Conservation (phyloP, 2,888 invertebrate species). For the Belgica antarctica region DNA sequence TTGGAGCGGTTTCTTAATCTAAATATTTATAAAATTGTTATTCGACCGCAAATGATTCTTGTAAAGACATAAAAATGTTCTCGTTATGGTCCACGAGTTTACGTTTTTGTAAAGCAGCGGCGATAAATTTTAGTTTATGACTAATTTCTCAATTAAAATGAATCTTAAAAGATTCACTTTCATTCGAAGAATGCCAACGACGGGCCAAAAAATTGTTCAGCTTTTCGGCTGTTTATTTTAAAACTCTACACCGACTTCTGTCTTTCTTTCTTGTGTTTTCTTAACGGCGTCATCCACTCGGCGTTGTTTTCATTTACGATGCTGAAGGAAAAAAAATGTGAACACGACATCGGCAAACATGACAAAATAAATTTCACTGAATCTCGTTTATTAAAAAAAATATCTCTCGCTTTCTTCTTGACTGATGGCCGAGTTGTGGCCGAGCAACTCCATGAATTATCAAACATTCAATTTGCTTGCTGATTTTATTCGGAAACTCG, state of each 20-base stretch:
- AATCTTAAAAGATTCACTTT: slow-evolving; percentile 5
- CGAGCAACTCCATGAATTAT: not conserved
- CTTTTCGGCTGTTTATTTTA: slow-evolving; percentile 5
- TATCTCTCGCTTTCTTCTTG: not conserved
- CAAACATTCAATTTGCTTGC: not conserved
- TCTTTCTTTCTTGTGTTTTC: not conserved
- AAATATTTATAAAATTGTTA: not conserved
- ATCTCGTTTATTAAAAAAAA: slow-evolving; percentile 11
- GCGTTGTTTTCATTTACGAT: not conserved
- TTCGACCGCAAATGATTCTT: not conserved
- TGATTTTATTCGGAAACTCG: not conserved
- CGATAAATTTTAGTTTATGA: slow-evolving; percentile 12
- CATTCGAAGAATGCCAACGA: slow-evolving; percentile 8
- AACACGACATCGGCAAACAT: slow-evolving; percentile 28
- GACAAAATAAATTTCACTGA: slow-evolving; percentile 23
- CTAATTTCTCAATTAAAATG: slow-evolving; percentile 16
- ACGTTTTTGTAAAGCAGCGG: not conserved
- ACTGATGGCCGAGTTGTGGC: not conserved
- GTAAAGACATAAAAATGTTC: not conserved
- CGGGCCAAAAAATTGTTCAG: not conserved
- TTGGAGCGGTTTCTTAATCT: not conserved
- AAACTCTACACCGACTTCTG: not conserved
- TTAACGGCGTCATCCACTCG: slow-evolving; percentile 2
- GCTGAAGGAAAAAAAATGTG: not conserved
- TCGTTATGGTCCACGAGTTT: not conserved